Evolutionary conservation across 2,113 vertebrate genomes (phyloP), one percentile per base, ranked within the genome.

Genomic region (Salvelinus fontinalis): DNA sequence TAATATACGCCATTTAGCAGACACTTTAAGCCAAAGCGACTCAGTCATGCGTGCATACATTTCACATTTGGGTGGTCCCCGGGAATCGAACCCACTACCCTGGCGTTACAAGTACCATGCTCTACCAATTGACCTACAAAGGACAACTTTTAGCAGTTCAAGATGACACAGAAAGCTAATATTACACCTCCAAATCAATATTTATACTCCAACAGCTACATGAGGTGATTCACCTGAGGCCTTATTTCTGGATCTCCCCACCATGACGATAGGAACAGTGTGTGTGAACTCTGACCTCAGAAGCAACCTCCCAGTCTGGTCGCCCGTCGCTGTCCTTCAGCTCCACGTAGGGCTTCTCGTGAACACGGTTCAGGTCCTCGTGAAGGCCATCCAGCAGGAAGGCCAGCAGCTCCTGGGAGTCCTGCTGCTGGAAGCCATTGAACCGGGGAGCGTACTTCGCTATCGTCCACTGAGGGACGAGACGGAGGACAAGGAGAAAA

Each of bases 401-500:
- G 57, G 95, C 95, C 85, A 96, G 85, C 34, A 96, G 93, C 79
- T 96, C 95, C 83, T 96, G 95, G 0, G 95, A 95, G 78, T 96
- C 95, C 85, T 96, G 95, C 76, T 96, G 95, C 2, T 96, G 95
- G 79, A 96, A 96, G 14, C 95, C 95, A 77, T 96, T 96, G 90
- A 96, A 96, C 34, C 95, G 93, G 62, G 95, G 95, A 65, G 95
- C 95, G 18, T 96, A 96, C 84, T 96, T 96, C 67, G 95, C 95
- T 90, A 96, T 96, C 59, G 95, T 96, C 95, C 95, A 96, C 95
- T 96, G 39, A 57, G 39, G 12, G 22, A 34, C 3, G 59, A 54
- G 51, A 18, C 51, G 1, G 51, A 75, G 60, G 29, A 11, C 62
- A 59, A 59, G 11, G 65, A 27, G 24, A 27, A 27, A 73, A 26